Evolutionary conservation across 2,797 vertebrate genomes (phyloP), one percentile per base, ranked within the genome.

Genomic region (Chiloscyllium punctatum): DNA sequence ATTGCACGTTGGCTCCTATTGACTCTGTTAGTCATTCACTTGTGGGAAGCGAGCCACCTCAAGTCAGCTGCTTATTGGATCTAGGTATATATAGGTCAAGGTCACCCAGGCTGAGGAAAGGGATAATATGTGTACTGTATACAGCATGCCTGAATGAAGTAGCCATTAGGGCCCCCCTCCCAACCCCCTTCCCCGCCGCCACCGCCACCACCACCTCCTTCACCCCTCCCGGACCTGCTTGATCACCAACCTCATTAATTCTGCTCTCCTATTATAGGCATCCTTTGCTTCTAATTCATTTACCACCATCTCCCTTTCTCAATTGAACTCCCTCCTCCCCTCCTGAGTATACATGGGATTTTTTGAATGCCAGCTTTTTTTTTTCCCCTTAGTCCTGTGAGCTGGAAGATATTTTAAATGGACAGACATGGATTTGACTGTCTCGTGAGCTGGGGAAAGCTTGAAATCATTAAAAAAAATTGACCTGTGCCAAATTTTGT

Each of bases 21-120:
- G 69, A 72, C 25, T 94, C 92, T 95, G 92, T 94, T 95, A 74
- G 94, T 95, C 94, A 95, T 95, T 95, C 71, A 95, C 90, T 68
- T 66, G 69, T 53, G 71, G 94, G 94, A 48, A 51, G 9, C 15
- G 15, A 53, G 94, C 94, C 94, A 77, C 94, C 27, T 77, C 42
- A 68, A 62, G 90, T 69, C 62, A 92, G 90, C 90, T 95, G 69
- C 71, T 95, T 25, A 51, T 53, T 95, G 94, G 94, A 95, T 30
- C 94, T 21, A 25, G n/a, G 42, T 27, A 53, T 74, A 95, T 95
- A 18, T 53, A 74, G 94, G 94, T 95, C 71, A 95, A 95, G 71
- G 94, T 95, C 94, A 95, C 69, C 27, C 71, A 27, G 68, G 23
- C 66, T 53, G 92, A 77, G 27, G 42, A 69, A 42, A 72, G 92